Conservation (phyloP, 2,797 vertebrate species). For the Sternotherus odoratus region DNA sequence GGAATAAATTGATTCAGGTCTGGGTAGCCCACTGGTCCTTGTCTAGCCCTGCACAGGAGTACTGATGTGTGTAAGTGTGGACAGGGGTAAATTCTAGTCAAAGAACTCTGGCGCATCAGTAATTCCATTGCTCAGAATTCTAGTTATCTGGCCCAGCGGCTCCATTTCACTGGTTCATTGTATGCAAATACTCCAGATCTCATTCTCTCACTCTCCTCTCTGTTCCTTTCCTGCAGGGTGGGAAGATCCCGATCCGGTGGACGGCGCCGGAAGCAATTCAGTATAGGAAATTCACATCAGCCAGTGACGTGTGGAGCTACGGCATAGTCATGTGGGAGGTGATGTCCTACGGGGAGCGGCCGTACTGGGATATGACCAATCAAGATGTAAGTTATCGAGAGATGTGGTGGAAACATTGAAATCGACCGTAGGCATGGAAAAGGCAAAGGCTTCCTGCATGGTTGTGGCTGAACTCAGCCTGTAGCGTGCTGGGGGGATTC, state of each 20-base stretch:
- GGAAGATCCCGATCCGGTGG: constrained; percentile 87
- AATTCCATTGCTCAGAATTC: background rate
- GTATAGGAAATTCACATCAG: constrained; percentile 85
- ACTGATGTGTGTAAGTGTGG: background rate
- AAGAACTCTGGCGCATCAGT: background rate
- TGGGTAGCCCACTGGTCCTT: background rate
- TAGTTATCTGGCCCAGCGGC: background rate
- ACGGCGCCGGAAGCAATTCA: constrained; percentile 85
- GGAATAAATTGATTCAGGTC: background rate
- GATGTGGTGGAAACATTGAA: background rate
- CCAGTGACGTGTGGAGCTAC: constrained; percentile 86
- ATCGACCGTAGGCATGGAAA: background rate
- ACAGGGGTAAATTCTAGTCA: background rate
- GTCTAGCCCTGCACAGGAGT: background rate
- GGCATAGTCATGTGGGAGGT: constrained; percentile 89
- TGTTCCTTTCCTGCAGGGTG: constrained; percentile 71
- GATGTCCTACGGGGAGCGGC: constrained; percentile 85
- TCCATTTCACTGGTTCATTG: background rate
- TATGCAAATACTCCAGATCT: background rate
- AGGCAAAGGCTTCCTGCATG: background rate
- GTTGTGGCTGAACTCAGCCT: background rate
- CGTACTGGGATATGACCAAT: constrained; percentile 89
- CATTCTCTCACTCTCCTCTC: background rate
- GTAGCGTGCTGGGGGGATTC: fast-evolving
- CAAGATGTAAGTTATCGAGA: constrained; percentile 82